Conservation (phyloP, 35 echinoderm and acorn worm genomes). For the Chiridota heheva region DNA sequence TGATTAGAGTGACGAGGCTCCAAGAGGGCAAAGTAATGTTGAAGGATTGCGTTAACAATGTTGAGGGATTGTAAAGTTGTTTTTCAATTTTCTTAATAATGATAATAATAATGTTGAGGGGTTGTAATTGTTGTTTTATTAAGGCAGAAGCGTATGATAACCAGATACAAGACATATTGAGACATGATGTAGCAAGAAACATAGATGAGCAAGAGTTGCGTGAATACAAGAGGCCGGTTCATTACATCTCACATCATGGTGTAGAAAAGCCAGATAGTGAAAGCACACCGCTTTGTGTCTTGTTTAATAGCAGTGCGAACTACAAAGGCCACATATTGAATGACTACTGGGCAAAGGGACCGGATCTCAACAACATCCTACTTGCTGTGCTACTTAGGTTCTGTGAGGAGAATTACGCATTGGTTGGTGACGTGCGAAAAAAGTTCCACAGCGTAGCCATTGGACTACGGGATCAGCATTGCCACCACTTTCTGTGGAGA, state of each 20-base stretch:
- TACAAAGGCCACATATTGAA: conserved; percentile 54
- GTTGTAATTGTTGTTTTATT: too few relatives aligned
- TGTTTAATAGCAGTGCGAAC: conserved; percentile 43
- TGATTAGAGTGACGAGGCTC: too few relatives aligned
- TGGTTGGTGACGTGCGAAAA: conserved; percentile 49
- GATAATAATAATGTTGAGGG: too few relatives aligned
- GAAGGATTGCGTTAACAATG: too few relatives aligned
- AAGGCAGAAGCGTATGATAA: conserved; percentile 36
- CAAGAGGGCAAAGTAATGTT: too few relatives aligned
- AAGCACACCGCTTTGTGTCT: conserved; percentile 58
- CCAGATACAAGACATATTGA: conserved; percentile 43
- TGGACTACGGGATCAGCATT: conserved; percentile 27
- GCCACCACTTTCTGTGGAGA: conserved; percentile 25
- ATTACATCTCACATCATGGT: conserved; percentile 61
- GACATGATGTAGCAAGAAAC: conserved; percentile 27
- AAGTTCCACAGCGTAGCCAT: conserved; percentile 39
- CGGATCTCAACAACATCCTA: conserved; percentile 48
- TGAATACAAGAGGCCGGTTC: conserved; percentile 52
- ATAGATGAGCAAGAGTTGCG: conserved; percentile 10
- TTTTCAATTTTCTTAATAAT: too few relatives aligned
- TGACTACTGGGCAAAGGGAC: conserved; percentile 56
- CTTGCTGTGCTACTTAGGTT: conserved; percentile 50
- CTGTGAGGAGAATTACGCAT: conserved; percentile 35
- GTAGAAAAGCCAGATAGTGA: conserved; percentile 49
- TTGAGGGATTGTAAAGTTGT: too few relatives aligned